Evolutionary conservation across 2,113 vertebrate species (phyloP), one percentile per base, ranked within the genome.

Genomic region (Platysteira castanea): DNA sequence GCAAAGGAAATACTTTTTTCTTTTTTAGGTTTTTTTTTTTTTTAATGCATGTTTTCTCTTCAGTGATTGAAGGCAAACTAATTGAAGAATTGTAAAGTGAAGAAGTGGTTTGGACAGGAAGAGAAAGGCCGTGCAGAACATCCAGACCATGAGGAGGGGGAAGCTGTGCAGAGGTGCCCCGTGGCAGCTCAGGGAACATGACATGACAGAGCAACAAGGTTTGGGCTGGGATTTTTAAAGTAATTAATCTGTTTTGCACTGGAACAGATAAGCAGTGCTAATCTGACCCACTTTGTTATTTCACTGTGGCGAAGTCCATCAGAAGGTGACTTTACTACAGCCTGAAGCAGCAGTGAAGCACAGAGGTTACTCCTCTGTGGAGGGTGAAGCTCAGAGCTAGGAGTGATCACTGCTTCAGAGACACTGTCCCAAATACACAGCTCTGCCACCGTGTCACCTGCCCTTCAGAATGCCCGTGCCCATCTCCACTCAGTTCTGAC

Each of bases 71-170:
- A 82, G 44, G 33, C 60, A 52, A 70, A 87, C 33, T 56, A 85
- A 90, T 56, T 87, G 52, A 86, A 74, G 79, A 69, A 65, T 30
- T 81, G 52, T 49, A 13, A 92, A 94, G 59, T 74, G 61, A 91
- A 86, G 30, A 85, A 92, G 33, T 35, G 44, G 75, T 95, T 67
- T 92, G 78, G 74, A 35, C 17, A 70, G 54, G 35, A 41, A 78
- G 87, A 90, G 31, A 56, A 91, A 56, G 61, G 44, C 44, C 53
- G 14, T 67, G 28, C 35, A 33, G 39, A 59, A n/a, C 27, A 78
- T 31, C 39, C 59, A 49, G 69, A 31, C 30, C 23, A 4, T 0
- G 6, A 78, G 93, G 65, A 78, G 39, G 1, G 1, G 60, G 49
- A 31, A 59, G 47, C 7, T 1, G 1, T 56, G 39, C 68, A 41